Base-by-base conservation (phyloP, 2,113 vertebrate genomes). In the Lichenostomus cassidix region DNA sequence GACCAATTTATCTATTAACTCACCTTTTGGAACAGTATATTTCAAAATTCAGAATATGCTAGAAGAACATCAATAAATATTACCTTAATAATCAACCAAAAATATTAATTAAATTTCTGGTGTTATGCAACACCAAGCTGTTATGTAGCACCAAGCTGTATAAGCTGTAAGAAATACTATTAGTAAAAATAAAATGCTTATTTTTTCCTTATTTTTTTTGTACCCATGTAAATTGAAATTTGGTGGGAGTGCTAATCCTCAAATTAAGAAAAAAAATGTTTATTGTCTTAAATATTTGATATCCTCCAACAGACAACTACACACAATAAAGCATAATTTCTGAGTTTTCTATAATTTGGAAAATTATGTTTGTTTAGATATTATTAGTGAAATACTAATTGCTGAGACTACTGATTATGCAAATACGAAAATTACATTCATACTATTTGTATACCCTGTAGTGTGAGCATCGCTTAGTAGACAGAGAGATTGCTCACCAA, bases 381-480 rank as follows among this genome's bases (percentile, higher is more conserved):
- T 71, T 67, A 92, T 78, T 49, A 88, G 53, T 39, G 50, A 95
- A 80, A 92, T 82, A 46, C 44, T 90, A 95, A 92, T 88, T 94
- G 63, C 31, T 90, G 63, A 96, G 33, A 82, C 46, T 55, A 83
- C 31, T 71, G 64, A 83, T 81, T 81, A 81, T 71, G 76, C 27
- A 83, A 59, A 77, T 78, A 63, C 47, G 55, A 65, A 89, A 89
- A 95, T 89, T 71, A 73, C 21, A 75, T 47, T 6, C 60, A 78
- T 86, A 21, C 22, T 42, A 50, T 46, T 55, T 83, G 27, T 62
- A 25, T 67, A 71, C 25, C 52, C 31, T 70, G 33, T 83, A 80
- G 63, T 86, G 81, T 71, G 60, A 86, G 56, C 33, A 74, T 24
- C 60, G 44, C 39, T 91, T 75, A 60, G 53, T 12, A 92, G 65